Evolutionary conservation across 2,113 vertebrate species (phyloP), one percentile per base, ranked within the genome.

Genomic region (Atlantisia rogersi): DNA sequence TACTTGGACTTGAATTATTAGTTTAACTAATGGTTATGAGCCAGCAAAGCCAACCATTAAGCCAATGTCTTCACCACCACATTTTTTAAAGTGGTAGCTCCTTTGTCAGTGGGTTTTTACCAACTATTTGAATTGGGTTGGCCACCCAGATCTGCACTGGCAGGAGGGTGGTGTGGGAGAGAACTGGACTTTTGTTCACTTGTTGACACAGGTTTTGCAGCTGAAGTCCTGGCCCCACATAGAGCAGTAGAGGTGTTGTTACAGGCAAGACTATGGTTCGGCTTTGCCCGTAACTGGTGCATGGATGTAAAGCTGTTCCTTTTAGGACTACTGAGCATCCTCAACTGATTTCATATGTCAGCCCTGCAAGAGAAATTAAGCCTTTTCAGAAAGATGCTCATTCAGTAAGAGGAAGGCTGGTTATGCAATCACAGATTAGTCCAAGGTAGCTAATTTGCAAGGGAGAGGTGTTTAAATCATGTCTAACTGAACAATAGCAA

Each of bases 1-100:
- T 84, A 64, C 77, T 82, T 91, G 78, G 91, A 92, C 32, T 87
- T 83, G 86, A 91, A 84, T 89, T 95, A 90, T 88, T 96, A 89
- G 81, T 92, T 95, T 91, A 94, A 84, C 60, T 91, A 84, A 77
- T 78, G 68, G 91, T 96, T 95, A 39, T 71, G 68, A 92, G 76
- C 80, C 91, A 95, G 82, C 46, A 96, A 93, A 96, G 68, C 67
- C 14, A 7, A 59, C 71, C 67, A 81, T 95, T 88, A 92, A 94
- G 68, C 68, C 68, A 94, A 19, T 92, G 63, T 92, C 86, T 92
- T 67, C 69, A 88, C 65, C 82, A 88, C 86, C 69, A 78, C 73
- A 52, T 71, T 86, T 90, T 94, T 96, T 93, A 55, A 96, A 95
- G 92, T 77, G 76, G 86, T 93, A 71, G 48, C 25, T 92, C 60